A percentile compares a stretch with the other conserved stretches of the same genome.
Conservation (phyloP, 1,140 invertebrate genomes). For the Bactericera cockerelli region DNA sequence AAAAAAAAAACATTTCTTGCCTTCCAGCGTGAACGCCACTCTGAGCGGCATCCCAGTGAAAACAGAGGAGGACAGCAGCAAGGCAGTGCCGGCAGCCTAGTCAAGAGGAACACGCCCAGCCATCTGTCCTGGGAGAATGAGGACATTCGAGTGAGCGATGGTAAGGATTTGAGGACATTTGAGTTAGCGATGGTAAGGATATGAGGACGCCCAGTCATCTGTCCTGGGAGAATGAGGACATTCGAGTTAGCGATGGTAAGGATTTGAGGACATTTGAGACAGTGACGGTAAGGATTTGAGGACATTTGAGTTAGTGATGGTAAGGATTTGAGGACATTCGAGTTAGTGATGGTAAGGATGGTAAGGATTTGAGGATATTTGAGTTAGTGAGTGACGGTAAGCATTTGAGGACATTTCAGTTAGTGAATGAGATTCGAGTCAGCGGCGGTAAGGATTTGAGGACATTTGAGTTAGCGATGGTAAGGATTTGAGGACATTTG, state of each 20-base stretch:
- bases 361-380: conserved; percentile 18
- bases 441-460: conserved; percentile 21
- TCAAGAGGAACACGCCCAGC: conserved; percentile 31
- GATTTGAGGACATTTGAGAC: conserved; percentile 15
- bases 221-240: conserved; percentile 20
- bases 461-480: conserved; percentile 22
- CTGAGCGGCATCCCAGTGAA: conserved; percentile 34
- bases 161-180: conserved; percentile 18
- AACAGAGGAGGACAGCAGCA: conserved; percentile 47
- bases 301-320: conserved; percentile 22
- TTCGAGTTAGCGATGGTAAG: conserved; percentile 23
- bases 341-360: conserved; percentile 23
- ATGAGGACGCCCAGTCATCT: conserved; percentile 15
- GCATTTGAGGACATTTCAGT: conserved; percentile 15
- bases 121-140: conserved; percentile 20
- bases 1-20: too few species aligned
- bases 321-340: conserved; percentile 17
- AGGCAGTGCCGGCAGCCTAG: conserved; percentile 59
- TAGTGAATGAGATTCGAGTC: too few species aligned
- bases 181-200: conserved; percentile 22
- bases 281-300: conserved; percentile 21
- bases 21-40: conserved; percentile 45
- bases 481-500: conserved; percentile 17
- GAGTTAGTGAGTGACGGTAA: conserved; percentile 23
- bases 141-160: conserved; percentile 21